phyloP scores from a whole-genome alignment of 2,113 vertebrate genomes.

The Trachemys scripta region DNA sequence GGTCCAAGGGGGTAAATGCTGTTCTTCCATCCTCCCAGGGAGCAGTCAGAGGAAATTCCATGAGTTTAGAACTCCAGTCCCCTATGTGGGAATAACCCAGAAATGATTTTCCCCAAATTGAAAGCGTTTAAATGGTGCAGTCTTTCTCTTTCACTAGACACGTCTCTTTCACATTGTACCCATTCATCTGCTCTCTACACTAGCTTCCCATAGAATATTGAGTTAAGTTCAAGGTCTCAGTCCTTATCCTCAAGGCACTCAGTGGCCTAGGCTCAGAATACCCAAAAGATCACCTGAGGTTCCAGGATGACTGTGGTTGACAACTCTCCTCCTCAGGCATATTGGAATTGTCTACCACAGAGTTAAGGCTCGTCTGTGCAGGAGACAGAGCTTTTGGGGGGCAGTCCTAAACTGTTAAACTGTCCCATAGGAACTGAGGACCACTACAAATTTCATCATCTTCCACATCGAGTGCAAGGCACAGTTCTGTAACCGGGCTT shows the following conservation, averaged over 20 bases:
- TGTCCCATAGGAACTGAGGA: not conserved
- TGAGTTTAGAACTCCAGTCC: constrained; percentile 11
- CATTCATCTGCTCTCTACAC: not conserved
- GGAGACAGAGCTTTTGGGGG: not conserved
- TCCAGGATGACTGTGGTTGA: not conserved
- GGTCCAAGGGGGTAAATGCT: not conserved
- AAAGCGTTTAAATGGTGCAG: not conserved
- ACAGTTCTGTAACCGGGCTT: not conserved
- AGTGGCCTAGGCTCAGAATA: not conserved
- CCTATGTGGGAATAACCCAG: not conserved
- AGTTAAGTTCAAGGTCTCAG: not conserved
- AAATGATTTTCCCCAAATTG: not conserved
- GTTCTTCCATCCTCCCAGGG: not conserved
- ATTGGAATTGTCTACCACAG: not conserved
- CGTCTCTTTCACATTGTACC: not conserved
- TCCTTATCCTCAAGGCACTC: not conserved
- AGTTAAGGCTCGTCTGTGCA: not conserved
- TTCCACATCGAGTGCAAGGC: not conserved
- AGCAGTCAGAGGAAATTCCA: not conserved
- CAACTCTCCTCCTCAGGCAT: not conserved
- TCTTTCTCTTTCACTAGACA: not conserved
- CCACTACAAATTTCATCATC: not conserved
- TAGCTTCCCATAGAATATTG: not conserved
- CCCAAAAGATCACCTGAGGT: fast-evolving
- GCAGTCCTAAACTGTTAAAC: not conserved